phyloP scores from a whole-genome alignment of 2,888 invertebrate species.

The Sesamia inferens region DNA sequence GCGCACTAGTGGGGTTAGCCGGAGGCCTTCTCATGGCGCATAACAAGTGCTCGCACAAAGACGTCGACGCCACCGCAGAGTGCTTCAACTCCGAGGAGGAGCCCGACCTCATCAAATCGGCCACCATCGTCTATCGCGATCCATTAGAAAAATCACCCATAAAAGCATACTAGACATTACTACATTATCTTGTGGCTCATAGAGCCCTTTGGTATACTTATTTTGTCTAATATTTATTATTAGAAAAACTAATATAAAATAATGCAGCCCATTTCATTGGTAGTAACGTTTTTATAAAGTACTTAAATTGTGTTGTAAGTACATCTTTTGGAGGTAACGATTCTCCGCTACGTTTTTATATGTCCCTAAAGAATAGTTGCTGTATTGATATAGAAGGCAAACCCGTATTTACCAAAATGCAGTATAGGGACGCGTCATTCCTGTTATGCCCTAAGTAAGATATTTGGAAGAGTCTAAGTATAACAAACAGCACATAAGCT shows the following conservation, averaged over 20 bases:
- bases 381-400: constrained; percentile 45
- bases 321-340: constrained; percentile 64
- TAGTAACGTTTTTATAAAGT: constrained; percentile 54
- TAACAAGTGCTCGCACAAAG: constrained; percentile 82
- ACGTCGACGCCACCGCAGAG: constrained; percentile 56
- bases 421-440: constrained; percentile 60
- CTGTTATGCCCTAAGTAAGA: constrained; percentile 71
- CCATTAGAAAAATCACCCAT: constrained; percentile 77
- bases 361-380: constrained; percentile 60
- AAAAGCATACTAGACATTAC: constrained; percentile 45
- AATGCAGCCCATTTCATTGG: constrained; percentile 53
- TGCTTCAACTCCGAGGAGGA: constrained; percentile 73
- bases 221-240: constrained; percentile 58
- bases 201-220: constrained; percentile 60
- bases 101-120: constrained; percentile 83
- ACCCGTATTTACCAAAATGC: constrained; percentile 67
- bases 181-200: constrained; percentile 49
- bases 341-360: constrained; percentile 65
- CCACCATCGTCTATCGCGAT: constrained; percentile 84
- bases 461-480: constrained; percentile 64
- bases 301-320: constrained; percentile 61
- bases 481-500: constrained; percentile 56
- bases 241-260: constrained; percentile 48
- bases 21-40: constrained; percentile 93
- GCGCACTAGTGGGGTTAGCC: constrained; percentile 95